Percentiles rank a stretch among this genome's conserved stretches.
These are phyloP conservation scores for Numenius phaeopus DNA, from an alignment of 2,797 vertebrate species.

Conservation along the genomic window DNA sequence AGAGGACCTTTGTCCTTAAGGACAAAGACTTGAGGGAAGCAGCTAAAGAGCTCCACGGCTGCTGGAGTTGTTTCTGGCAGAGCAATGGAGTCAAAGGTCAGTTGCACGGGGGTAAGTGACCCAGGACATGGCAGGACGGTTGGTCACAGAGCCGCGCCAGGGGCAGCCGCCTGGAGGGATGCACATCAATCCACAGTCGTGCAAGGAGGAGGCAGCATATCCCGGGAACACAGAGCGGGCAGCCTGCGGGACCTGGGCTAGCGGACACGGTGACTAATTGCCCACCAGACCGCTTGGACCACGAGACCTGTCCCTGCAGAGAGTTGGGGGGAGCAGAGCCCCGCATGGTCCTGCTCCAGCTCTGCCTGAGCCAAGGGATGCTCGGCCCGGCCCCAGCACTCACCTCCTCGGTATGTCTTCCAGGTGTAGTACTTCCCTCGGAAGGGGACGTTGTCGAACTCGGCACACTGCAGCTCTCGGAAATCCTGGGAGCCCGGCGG, in stretches of 20 bases:
- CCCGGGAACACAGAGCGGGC: background rate
- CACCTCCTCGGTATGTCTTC: constrained; percentile 96
- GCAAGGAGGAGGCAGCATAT: background rate
- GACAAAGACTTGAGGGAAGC: background rate
- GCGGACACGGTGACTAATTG: background rate
- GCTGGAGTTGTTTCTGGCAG: background rate
- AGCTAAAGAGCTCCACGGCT: background rate
- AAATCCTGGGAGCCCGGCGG: constrained; percentile 92
- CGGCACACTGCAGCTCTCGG: constrained; percentile 92
- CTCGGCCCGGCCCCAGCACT: background rate
- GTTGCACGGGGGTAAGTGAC: background rate
- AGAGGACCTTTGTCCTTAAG: background rate
- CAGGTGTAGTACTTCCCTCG: constrained; percentile 97
- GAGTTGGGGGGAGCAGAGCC: background rate
- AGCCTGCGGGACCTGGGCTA: background rate
- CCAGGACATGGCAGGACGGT: fast-evolving
- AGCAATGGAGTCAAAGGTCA: background rate
- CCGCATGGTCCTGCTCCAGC: background rate
- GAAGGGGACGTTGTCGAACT: constrained; percentile 94
- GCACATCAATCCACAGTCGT: fast-evolving
- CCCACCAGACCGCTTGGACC: background rate
- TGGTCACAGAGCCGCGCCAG: fast-evolving
- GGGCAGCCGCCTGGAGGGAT: background rate
- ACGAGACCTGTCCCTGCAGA: fast-evolving
- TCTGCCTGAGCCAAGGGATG: background rate